These are phyloP conservation scores for Limnephilus rhombicus DNA, from an alignment of 2,888 invertebrate species.

Conservation along the genomic window DNA sequence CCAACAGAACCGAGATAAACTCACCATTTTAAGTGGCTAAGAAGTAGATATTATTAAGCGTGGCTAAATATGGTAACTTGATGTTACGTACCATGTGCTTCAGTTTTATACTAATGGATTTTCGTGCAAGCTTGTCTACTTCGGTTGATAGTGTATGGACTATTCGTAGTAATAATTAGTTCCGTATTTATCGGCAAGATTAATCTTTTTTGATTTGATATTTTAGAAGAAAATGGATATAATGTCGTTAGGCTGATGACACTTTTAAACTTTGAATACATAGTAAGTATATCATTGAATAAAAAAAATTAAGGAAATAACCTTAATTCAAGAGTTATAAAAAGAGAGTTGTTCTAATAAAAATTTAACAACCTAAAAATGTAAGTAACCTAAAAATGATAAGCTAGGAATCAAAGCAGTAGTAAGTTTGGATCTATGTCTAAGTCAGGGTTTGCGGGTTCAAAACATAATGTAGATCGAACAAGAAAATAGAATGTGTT, in stretches of 20 bases:
- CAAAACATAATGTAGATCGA: background rate
- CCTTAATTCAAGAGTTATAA: no score
- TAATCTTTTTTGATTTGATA: background rate
- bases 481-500: background rate
- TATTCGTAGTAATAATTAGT: background rate
- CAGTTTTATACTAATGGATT: background rate
- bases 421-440: background rate
- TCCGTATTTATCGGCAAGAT: background rate
- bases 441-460: background rate
- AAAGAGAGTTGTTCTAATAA: no score
- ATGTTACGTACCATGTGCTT: background rate
- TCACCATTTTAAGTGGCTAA: background rate
- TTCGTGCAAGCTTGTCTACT: background rate
- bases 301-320: no score
- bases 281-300: no score
- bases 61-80: slow-evolving; percentile 22
- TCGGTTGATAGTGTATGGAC: background rate
- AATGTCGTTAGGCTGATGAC: background rate
- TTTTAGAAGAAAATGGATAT: background rate
- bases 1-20: slow-evolving; percentile 21
- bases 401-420: background rate
- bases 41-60: slow-evolving; percentile 26
- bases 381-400: no score
- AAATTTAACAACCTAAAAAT: no score
- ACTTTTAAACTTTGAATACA: no score